These are phyloP conservation scores for Synanthedon formicaeformis DNA, from an alignment of 2,888 invertebrate species.

Conservation along the genomic window DNA sequence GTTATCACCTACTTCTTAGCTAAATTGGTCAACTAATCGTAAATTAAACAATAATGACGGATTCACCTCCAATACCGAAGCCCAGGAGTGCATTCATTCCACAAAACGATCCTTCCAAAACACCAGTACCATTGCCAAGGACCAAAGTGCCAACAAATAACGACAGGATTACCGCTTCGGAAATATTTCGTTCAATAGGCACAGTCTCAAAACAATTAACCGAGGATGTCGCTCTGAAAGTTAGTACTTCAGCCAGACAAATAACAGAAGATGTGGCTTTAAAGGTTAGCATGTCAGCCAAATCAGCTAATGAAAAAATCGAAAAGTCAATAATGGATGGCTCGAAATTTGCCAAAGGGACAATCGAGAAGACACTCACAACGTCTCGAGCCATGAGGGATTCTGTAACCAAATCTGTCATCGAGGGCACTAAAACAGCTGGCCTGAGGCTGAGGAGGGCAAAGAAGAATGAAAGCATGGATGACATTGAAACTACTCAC, in stretches of 20 bases:
- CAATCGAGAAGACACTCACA: conserved; percentile 53
- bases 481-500: conserved; percentile 26
- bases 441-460: conserved; percentile 54
- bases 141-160: conserved; percentile 33
- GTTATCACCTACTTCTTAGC: conserved; percentile 22
- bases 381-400: conserved; percentile 65
- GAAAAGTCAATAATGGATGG: conserved; percentile 49
- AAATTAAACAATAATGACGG: conserved; percentile 26
- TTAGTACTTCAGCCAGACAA: conserved; percentile 58
- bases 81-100: conserved; percentile 35
- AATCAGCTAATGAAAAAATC: conserved; percentile 47
- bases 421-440: conserved; percentile 73
- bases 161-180: conserved; percentile 48
- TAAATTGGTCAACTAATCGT: conserved; percentile 11
- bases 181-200: conserved; percentile 60
- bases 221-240: conserved; percentile 67
- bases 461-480: conserved; percentile 28
- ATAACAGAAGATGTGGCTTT: conserved; percentile 67
- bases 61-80: conserved; percentile 56
- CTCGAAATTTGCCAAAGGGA: conserved; percentile 55
- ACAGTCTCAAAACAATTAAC: conserved; percentile 69
- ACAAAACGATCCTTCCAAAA: conserved; percentile 37
- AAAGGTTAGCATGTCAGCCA: conserved; percentile 56
- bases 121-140: conserved; percentile 69
- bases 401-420: conserved; percentile 71